These are phyloP conservation scores for Leucophenga montana DNA, from an alignment of 2,888 invertebrate genomes.

Conservation along the genomic window DNA sequence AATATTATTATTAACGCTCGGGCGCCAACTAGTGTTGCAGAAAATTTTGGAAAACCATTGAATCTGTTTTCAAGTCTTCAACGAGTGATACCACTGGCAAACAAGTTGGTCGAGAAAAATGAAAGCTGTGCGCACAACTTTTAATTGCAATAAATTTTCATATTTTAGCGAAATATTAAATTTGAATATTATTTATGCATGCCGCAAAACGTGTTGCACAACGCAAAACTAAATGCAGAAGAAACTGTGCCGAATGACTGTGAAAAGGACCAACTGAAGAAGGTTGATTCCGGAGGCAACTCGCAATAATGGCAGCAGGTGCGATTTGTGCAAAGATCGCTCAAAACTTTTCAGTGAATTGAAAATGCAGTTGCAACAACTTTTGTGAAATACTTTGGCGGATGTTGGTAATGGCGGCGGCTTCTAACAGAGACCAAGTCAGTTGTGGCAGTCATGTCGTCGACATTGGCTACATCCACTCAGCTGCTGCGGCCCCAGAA, in stretches of 20 bases:
- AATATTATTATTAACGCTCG: too few species aligned
- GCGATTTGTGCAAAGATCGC: slow-evolving; percentile 16
- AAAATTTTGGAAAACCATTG: too few species aligned
- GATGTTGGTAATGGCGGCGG: neutral
- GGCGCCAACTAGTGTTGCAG: too few species aligned
- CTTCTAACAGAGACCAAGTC: neutral
- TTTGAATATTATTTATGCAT: slow-evolving; percentile 22
- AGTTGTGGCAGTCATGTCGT: neutral
- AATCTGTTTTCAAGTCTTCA: too few species aligned
- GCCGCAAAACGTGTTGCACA: slow-evolving; percentile 20
- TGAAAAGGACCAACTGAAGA: neutral
- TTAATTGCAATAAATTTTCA: slow-evolving; percentile 28
- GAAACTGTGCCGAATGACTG: neutral
- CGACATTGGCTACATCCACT: too few species aligned
- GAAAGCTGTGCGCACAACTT: neutral
- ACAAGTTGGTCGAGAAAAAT: too few species aligned
- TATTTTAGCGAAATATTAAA: slow-evolving; percentile 20
- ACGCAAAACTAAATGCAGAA: slow-evolving; percentile 1
- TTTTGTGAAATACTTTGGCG: slow-evolving; percentile 2
- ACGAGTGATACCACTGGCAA: too few species aligned
- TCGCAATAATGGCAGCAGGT: slow-evolving; percentile 21
- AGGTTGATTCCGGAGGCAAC: neutral
- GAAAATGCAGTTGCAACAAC: slow-evolving; percentile 22
- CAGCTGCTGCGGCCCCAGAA: neutral
- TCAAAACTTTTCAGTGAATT: slow-evolving; percentile 19